These are phyloP conservation scores for Strigamia maritima DNA, from an alignment of 2,888 invertebrate genomes.

Conservation along the genomic window DNA sequence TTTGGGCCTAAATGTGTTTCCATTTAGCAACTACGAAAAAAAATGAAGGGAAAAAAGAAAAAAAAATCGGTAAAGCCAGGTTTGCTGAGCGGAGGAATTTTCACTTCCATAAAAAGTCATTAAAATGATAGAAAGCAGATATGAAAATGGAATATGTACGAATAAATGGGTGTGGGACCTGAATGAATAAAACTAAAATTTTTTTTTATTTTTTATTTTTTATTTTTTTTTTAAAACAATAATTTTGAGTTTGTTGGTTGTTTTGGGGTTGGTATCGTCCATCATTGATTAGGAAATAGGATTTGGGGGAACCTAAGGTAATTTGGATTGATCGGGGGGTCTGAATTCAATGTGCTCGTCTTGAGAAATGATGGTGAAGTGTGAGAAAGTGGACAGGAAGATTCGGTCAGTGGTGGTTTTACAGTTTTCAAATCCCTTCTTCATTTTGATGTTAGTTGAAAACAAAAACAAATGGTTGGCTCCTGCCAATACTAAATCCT, in stretches of 20 bases:
- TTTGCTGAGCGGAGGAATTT: slow-evolving; percentile 11
- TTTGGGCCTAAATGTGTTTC: neutral
- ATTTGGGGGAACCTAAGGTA: neutral
- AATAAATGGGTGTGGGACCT: neutral
- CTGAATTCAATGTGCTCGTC: neutral
- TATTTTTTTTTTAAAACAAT: neutral
- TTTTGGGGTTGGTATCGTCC: too few species aligned
- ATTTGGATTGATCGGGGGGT: neutral
- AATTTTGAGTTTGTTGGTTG: too few species aligned
- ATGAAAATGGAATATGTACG: neutral
- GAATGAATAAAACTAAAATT: neutral
- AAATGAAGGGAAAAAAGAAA: neutral
- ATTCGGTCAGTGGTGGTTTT: neutral
- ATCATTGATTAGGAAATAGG: neutral
- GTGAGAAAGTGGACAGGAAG: slow-evolving; percentile 25
- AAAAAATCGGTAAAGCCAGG: neutral
- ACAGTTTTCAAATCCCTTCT: neutral
- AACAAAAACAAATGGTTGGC: slow-evolving; percentile 9
- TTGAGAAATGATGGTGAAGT: neutral
- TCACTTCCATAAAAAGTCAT: neutral
- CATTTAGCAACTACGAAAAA: neutral
- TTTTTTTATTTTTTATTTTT: too few species aligned
- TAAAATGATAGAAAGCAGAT: slow-evolving; percentile 11
- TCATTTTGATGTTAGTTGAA: neutral
- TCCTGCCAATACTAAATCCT: slow-evolving; percentile 29